Conservation (phyloP, 2,888 invertebrate species). For the Tetanocera ferruginea region DNA sequence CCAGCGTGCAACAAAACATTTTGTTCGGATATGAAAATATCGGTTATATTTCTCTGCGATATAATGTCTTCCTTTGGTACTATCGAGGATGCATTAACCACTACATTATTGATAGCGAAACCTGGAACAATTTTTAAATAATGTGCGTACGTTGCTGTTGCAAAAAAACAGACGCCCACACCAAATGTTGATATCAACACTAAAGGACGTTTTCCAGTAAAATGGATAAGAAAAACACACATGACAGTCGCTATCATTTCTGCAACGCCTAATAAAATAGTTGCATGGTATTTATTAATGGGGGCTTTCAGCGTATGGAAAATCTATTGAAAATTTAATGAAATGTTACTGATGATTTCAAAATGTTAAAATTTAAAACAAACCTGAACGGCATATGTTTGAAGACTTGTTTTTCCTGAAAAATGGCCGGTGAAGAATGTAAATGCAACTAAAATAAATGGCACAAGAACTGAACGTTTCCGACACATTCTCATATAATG, state of each 20-base stretch:
- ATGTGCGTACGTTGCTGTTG: constrained; percentile 68
- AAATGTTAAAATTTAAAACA: constrained; percentile 4
- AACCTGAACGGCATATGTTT: constrained; percentile 79
- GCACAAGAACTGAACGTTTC: constrained; percentile 76
- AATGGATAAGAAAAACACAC: constrained; percentile 79
- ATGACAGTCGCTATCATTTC: constrained; percentile 78
- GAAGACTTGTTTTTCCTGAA: constrained; percentile 81
- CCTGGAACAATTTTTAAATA: constrained; percentile 68
- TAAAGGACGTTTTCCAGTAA: constrained; percentile 80
- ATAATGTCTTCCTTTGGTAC: constrained; percentile 63
- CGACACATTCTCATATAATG: constrained; percentile 70
- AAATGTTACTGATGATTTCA: neutral
- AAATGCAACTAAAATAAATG: constrained; percentile 77
- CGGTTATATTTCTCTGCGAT: constrained; percentile 64
- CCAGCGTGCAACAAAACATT: constrained; percentile 49
- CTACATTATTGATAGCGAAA: constrained; percentile 67
- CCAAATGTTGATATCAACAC: constrained; percentile 78
- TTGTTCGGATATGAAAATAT: constrained; percentile 62
- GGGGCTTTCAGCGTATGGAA: constrained; percentile 80
- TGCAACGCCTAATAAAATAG: constrained; percentile 79
- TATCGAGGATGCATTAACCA: constrained; percentile 64
- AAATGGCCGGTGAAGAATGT: constrained; percentile 82
- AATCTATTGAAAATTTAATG: constrained; percentile 69
- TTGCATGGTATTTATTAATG: constrained; percentile 82
- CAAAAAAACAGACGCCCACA: constrained; percentile 76